These are phyloP conservation scores for Mesembrinibis cayennensis DNA, from an alignment of 2,113 vertebrate species.

Conservation along the genomic window DNA sequence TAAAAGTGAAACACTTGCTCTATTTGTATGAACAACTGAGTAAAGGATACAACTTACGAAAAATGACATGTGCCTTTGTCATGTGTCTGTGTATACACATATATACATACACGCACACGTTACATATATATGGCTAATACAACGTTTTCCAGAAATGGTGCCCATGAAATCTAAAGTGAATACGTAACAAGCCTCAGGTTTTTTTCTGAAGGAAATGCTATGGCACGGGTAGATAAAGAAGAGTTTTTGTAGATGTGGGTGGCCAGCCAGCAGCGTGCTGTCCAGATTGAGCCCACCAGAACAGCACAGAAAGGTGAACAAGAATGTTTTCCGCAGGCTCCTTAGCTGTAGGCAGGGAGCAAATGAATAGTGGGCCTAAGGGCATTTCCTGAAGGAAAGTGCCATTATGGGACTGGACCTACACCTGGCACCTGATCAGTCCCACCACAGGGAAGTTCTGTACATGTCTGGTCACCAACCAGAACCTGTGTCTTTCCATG, in stretches of 20 bases:
- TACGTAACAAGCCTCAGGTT: rapidly evolving
- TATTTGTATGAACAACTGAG: neutral
- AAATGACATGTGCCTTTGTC: neutral
- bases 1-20: neutral
- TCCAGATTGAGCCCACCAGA: neutral
- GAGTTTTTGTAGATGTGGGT: neutral
- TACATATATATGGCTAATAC: neutral
- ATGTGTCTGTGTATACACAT: neutral
- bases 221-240: neutral
- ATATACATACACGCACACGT: no score
- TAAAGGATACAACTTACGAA: neutral
- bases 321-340: neutral
- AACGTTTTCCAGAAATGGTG: neutral
- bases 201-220: neutral
- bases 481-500: neutral
- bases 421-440: rapidly evolving
- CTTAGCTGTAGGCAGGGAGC: neutral
- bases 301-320: neutral
- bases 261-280: neutral
- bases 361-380: rapidly evolving
- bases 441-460: neutral
- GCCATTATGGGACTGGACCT: neutral
- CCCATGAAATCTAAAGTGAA: neutral
- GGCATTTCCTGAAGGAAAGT: neutral
- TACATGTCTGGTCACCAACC: rapidly evolving